These are phyloP conservation scores for Archips crataeganus DNA, from an alignment of 2,888 invertebrate genomes.

Conservation along the genomic window DNA sequence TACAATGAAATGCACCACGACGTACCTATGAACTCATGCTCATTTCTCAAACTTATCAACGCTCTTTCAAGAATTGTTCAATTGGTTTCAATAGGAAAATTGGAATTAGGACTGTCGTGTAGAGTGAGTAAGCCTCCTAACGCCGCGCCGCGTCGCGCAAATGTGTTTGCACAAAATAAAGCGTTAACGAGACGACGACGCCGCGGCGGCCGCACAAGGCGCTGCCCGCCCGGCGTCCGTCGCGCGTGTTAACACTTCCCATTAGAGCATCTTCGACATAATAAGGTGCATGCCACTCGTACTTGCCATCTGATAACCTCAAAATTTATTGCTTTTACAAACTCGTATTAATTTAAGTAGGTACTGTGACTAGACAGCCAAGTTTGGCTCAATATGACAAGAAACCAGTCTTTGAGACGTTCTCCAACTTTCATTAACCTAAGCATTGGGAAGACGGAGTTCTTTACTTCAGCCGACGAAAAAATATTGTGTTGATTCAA, in stretches of 20 bases:
- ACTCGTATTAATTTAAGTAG: neutral
- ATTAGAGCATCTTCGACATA: constrained; percentile 44
- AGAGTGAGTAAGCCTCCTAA: constrained; percentile 56
- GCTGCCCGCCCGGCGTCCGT: constrained; percentile 5
- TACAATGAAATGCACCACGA: constrained; percentile 1
- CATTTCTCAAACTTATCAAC: constrained; percentile 25
- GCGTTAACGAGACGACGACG: constrained; percentile 59
- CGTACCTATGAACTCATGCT: constrained; percentile 11
- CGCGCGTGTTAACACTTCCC: constrained; percentile 68
- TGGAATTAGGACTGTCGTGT: constrained; percentile 42
- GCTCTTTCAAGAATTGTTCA: constrained; percentile 28
- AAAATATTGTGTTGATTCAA: too few species aligned
- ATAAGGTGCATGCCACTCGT: constrained; percentile 5
- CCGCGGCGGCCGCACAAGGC: constrained; percentile 2
- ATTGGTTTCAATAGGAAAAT: constrained; percentile 46
- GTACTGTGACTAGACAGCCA: neutral
- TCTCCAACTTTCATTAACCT: neutral
- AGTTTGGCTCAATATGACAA: neutral
- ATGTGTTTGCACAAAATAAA: constrained; percentile 56
- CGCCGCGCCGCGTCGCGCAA: constrained; percentile 37
- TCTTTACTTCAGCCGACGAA: neutral
- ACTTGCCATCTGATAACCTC: neutral
- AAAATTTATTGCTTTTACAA: neutral
- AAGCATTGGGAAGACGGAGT: neutral
- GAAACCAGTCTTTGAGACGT: neutral